Base-by-base conservation (phyloP, 1,140 invertebrate genomes). In the Eurosta solidaginis region DNA sequence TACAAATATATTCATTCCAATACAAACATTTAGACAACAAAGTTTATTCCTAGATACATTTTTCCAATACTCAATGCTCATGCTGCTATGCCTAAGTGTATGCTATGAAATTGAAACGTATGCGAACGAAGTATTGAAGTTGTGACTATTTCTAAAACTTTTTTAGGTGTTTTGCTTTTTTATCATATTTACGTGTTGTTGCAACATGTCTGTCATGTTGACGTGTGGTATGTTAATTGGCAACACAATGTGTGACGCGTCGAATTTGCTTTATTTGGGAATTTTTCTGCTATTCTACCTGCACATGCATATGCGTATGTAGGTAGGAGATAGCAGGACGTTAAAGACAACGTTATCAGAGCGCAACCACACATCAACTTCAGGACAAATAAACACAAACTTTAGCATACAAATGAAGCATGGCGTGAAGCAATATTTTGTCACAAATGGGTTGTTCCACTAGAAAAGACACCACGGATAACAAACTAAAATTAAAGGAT, bases 171-270 rank as follows among this genome's bases (percentile, higher is more conserved):
- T 20, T 54, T 22, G 12, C 54, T 59, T 33, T 68, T 68, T 68
- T 68, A 68, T 68, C 40, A 68, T 33, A 68, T 68, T 68, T 68
- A 68, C 59, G 59, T 68, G 59, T 68, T 68, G 20, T 17, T 20
- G 59, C 59, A 68, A 68, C 36, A 33, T 68, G 59, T 68, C 59
- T 68, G 59, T 9, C 59, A 68, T 68, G 59, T 40, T 68, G n/a
- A 68, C 59, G 59, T 68, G 59, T 68, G 59, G 36, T n/a, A 68
- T 40, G 59, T 68, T 40, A 68, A 33, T 68, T 68, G 59, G 59
- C 59, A 40, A 68, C 27, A 20, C 36, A 68, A 40, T 68, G 59
- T 68, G 29, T 59, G 33, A 40, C 29, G 59, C 45, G 9, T 47
- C 45, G 45, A 9, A 9, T n/a, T n/a, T 47, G 12, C 45, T n/a